These are phyloP conservation scores for Teleopsis dalmanni DNA, from an alignment of 1,140 invertebrate species.

Conservation along the genomic window DNA sequence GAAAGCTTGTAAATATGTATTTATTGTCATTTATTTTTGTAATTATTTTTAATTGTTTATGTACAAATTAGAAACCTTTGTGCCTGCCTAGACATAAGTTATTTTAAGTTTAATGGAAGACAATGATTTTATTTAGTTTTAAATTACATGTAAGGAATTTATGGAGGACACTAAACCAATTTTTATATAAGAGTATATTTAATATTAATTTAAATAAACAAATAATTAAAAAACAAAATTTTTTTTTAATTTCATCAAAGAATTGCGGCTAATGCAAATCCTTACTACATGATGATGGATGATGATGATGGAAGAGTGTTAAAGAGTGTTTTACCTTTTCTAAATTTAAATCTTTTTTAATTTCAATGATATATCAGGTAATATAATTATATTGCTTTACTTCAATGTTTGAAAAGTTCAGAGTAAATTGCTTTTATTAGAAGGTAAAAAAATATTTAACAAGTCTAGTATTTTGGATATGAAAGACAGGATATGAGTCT, in stretches of 20 bases:
- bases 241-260: neutral
- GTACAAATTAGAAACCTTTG: slow-evolving; percentile 23
- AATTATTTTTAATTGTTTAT: slow-evolving; percentile 14
- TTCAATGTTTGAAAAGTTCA: too few relatives aligned
- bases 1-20: slow-evolving; percentile 11
- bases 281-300: too few relatives aligned
- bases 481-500: too few relatives aligned
- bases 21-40: slow-evolving; percentile 13
- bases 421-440: too few relatives aligned
- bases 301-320: too few relatives aligned
- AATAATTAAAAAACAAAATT: neutral
- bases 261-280: neutral
- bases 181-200: too few relatives aligned
- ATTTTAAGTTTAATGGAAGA: slow-evolving; percentile 30
- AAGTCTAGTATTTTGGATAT: too few relatives aligned
- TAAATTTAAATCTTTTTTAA: too few relatives aligned
- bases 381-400: too few relatives aligned
- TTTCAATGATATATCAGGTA: too few relatives aligned
- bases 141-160: slow-evolving; percentile 4
- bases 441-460: too few relatives aligned
- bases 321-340: too few relatives aligned
- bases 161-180: slow-evolving; percentile 38
- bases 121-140: slow-evolving; percentile 31
- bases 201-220: neutral
- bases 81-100: slow-evolving; percentile 19